Conservation (phyloP, 2,113 vertebrate species). For the Nothoprocta perdicaria region DNA sequence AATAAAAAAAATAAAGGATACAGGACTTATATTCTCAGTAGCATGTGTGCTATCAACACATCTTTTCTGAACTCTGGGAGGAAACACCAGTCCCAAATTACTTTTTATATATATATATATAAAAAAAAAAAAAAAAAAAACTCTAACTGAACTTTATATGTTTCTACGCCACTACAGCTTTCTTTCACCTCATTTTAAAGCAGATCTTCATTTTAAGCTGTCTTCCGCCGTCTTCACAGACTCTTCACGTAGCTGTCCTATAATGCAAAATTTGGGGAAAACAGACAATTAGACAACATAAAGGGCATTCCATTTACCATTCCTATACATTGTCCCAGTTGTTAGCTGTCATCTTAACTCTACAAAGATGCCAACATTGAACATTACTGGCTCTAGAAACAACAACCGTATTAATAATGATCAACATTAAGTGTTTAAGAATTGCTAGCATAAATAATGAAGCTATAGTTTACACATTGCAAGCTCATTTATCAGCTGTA, state of each 20-base stretch:
- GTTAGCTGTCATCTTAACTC: slow-evolving; percentile 75
- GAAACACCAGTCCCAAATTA: slow-evolving; percentile 83
- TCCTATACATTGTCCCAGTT: slow-evolving; percentile 72
- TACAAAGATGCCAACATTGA: slow-evolving; percentile 37
- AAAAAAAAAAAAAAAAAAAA: slow-evolving; percentile 59
- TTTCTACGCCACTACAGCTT: slow-evolving; percentile 96
- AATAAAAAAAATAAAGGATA: slow-evolving; percentile 76
- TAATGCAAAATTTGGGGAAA: slow-evolving; percentile 83
- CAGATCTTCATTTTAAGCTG: slow-evolving; percentile 86
- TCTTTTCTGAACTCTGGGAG: slow-evolving; percentile 79
- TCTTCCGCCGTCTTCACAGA: slow-evolving; percentile 88
- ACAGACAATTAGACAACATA: slow-evolving; percentile 77
- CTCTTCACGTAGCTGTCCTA: slow-evolving; percentile 81
- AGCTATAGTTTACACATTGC: slow-evolving; percentile 27
- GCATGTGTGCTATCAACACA: slow-evolving; percentile 80
- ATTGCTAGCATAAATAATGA: slow-evolving; percentile 19
- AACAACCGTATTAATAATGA: slow-evolving; percentile 39
- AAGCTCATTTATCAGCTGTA: slow-evolving; percentile 59
- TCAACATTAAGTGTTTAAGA: slow-evolving; percentile 18
- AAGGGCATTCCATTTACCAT: slow-evolving; percentile 56
- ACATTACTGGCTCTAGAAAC: slow-evolving; percentile 50
- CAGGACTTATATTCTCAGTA: slow-evolving; percentile 84
- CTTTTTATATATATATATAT: slow-evolving; percentile 66
- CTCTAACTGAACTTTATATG: slow-evolving; percentile 85
- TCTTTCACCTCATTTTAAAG: slow-evolving; percentile 99